Evolutionary conservation across 2,888 invertebrate species (phyloP), one percentile per base, ranked within the genome.

Genomic region (Sepioteuthis lessoniana): DNA sequence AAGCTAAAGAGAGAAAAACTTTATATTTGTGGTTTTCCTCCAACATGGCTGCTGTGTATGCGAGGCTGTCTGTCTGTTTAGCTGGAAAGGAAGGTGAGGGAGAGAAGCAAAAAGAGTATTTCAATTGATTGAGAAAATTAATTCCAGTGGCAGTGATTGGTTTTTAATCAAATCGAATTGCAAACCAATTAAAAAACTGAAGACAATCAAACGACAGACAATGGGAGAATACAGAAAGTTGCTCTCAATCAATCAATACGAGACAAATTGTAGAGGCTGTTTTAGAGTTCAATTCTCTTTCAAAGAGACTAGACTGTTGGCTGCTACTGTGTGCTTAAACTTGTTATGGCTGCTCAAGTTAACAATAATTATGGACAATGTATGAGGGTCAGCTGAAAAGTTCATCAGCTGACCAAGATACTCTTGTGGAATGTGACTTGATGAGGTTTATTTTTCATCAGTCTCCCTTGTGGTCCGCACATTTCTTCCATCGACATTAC

Each of bases 101-200:
- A 42, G 76, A 16, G 10, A 76, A 13, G 76, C 76, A 76, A 16
- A 76, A 35, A 35, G 76, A 76, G n/a, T 13, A 4, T 76, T 35
- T 35, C 76, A 76, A 76, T 76, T 76, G 76, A 76, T 76, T 76
- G 76, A 16, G 76, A 76, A 76, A 76, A 76, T 76, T 76, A 76
- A 76, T 76, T 76, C 76, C 76, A 76, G n/a, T 76, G 35, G 76
- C 76, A 76, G 76, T 76, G 76, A 76, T 76, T 76, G 76, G 76
- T 76, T 76, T 76, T 76, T 76, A 76, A 76, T 76, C 76, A 76
- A 76, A 76, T 76, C 76, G 76, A 76, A 76, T 35, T 76, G 76
- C 76, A 76, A 76, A 76, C 76, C 76, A 76, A 76, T 76, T 76
- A 76, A 76, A 76, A 76, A 76, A n/a, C n/a, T n/a, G 76, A 76